Percentiles rank a stretch among this genome's conserved stretches.
Conservation (phyloP, 2,113 vertebrate genomes). For the Stomatorhinus ivindoensis region DNA sequence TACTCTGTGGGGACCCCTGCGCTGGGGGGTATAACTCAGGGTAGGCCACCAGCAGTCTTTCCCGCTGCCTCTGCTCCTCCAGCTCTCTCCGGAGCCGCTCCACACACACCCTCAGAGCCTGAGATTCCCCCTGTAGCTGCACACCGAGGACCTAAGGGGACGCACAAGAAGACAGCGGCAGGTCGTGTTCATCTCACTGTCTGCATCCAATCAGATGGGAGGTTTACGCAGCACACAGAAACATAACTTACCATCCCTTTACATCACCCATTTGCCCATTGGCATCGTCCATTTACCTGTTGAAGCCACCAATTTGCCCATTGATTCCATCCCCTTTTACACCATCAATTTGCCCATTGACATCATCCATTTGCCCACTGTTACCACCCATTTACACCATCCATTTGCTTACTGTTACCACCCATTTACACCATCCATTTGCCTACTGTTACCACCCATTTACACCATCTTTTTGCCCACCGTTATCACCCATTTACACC, state of each 20-base stretch:
- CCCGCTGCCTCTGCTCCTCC: conserved; percentile 57
- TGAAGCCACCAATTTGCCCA: no score
- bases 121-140: conserved; percentile 60
- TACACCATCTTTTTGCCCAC: neutral
- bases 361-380: no score
- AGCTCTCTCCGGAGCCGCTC: conserved; percentile 49
- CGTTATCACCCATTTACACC: neutral
- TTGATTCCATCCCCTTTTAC: no score
- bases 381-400: no score
- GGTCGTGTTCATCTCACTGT: neutral
- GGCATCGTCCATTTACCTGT: no score
- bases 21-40: conserved; percentile 67
- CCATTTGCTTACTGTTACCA: no score
- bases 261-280: neutral
- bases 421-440: neutral
- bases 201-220: neutral
- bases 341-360: no score
- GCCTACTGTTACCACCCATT: no score
- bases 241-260: conserved; percentile 46
- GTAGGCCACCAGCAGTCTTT: conserved; percentile 77
- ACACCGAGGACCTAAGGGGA: conserved; percentile 57
- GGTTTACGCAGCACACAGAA: neutral
- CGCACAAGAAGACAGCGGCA: neutral
- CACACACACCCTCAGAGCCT: conserved; percentile 48
- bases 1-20: conserved; percentile 67